phyloP scores from a whole-genome alignment of 2,888 invertebrate species.

The Agrochola lychnidis region DNA sequence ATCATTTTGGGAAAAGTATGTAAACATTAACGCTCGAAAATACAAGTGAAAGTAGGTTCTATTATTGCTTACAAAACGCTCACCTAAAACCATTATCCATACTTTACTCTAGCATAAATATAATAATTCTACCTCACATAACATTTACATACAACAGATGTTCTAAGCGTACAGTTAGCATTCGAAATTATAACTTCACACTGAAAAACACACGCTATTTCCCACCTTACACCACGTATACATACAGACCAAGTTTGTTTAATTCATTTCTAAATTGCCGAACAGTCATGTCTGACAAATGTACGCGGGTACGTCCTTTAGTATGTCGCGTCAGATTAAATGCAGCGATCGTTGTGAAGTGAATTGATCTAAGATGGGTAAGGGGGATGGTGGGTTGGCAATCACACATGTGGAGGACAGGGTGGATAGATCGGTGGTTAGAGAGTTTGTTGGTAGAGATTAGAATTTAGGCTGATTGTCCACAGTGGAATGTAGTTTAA shows the following conservation, averaged over 20 bases:
- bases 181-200: constrained; percentile 59
- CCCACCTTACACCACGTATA: not conserved
- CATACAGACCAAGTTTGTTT: constrained; percentile 30
- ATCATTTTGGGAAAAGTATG: not conserved
- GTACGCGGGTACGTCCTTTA: constrained; percentile 75
- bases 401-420: constrained; percentile 23
- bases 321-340: constrained; percentile 77
- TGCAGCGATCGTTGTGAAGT: constrained; percentile 68
- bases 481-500: not conserved
- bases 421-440: constrained; percentile 47
- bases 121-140: constrained; percentile 53
- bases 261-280: constrained; percentile 46
- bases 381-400: constrained; percentile 46
- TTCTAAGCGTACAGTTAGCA: constrained; percentile 58
- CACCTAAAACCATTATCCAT: constrained; percentile 25
- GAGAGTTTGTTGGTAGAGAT: constrained; percentile 20
- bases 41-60: not conserved
- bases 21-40: not conserved
- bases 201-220: constrained; percentile 12
- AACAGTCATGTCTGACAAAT: constrained; percentile 71
- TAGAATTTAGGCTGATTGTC: constrained; percentile 41
- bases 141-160: constrained; percentile 65
- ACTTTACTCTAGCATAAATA: constrained; percentile 47
- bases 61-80: constrained; percentile 22
- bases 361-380: constrained; percentile 73